Evolutionary conservation across 1,140 invertebrate species (phyloP).

Genomic region (Eubasilissa regina): DNA sequence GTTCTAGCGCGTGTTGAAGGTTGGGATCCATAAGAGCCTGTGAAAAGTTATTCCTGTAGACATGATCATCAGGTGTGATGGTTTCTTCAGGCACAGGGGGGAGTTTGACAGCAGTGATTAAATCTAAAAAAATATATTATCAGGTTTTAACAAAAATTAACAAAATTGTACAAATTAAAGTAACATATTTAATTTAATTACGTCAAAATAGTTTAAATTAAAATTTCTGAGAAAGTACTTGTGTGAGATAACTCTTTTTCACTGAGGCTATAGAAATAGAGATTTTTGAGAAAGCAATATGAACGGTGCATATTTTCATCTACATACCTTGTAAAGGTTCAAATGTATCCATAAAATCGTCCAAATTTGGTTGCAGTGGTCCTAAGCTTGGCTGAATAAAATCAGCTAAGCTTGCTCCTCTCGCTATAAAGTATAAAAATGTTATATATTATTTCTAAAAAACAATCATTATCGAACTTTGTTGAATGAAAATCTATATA

Average conservation of each 20-base stretch:
- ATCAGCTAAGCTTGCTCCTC: slow-evolving; percentile 82
- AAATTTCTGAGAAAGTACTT: no score
- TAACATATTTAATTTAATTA: no score
- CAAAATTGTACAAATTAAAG: no score
- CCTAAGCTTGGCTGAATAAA: slow-evolving; percentile 98
- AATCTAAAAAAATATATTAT: slow-evolving; percentile 69
- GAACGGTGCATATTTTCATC: neutral
- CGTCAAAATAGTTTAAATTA: no score
- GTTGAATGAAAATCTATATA: no score
- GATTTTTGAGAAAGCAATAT: neutral
- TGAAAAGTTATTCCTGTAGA: slow-evolving; percentile 53
- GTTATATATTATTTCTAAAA: neutral
- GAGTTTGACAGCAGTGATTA: slow-evolving; percentile 74
- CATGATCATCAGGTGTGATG: slow-evolving; percentile 52
- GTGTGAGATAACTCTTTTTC: no score
- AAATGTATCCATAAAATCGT: slow-evolving; percentile 95
- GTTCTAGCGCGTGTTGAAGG: slow-evolving; percentile 49
- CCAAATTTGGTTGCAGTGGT: slow-evolving; percentile 95
- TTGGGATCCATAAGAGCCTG: slow-evolving; percentile 50
- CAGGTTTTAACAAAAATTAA: no score
- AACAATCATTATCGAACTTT: no score
- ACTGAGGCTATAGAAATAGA: neutral
- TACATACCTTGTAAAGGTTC: slow-evolving; percentile 85
- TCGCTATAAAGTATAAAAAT: slow-evolving; percentile 67
- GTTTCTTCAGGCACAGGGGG: slow-evolving; percentile 79